These are phyloP conservation scores for Zenarchopterus dispar DNA, from an alignment of 2,797 vertebrate species.

Conservation along the genomic window DNA sequence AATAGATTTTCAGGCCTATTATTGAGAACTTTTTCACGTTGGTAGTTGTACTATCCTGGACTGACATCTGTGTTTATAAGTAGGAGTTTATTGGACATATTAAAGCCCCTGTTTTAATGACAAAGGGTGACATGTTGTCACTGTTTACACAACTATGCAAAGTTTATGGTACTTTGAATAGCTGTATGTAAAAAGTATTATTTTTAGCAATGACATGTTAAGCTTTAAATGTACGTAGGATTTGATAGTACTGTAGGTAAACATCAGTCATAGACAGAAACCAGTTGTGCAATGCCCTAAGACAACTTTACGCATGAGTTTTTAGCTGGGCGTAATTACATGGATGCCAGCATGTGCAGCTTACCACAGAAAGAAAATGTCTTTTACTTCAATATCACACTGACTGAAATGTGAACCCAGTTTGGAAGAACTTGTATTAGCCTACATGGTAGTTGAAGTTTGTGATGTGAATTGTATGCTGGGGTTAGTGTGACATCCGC, in stretches of 20 bases:
- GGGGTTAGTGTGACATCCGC: slow-evolving; percentile 6
- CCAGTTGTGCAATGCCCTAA: slow-evolving; percentile 25
- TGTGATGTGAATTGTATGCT: background rate
- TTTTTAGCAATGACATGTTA: background rate
- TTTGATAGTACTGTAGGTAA: slow-evolving; percentile 17
- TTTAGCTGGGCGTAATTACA: too few species aligned
- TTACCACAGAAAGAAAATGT: slow-evolving; percentile 2
- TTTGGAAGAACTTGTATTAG: slow-evolving; percentile 2
- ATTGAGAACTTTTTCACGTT: background rate
- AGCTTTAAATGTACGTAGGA: background rate
- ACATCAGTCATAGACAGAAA: slow-evolving; percentile 39
- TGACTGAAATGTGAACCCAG: slow-evolving; percentile 23
- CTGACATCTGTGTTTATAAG: slow-evolving; percentile 2
- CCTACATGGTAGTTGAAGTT: slow-evolving; percentile 18
- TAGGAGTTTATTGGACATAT: slow-evolving; percentile 3
- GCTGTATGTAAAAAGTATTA: background rate
- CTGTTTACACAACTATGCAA: slow-evolving; percentile 1
- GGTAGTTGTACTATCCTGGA: background rate
- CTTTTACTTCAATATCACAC: background rate
- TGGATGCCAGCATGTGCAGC: slow-evolving; percentile 10
- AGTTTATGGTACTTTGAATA: background rate
- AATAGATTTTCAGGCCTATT: background rate
- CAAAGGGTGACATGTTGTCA: background rate
- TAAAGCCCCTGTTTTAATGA: slow-evolving; percentile 3
- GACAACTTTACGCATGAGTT: slow-evolving; percentile 7